Conservation (phyloP, 2,888 invertebrate genomes). For the Polydrusus pterygomalis region DNA sequence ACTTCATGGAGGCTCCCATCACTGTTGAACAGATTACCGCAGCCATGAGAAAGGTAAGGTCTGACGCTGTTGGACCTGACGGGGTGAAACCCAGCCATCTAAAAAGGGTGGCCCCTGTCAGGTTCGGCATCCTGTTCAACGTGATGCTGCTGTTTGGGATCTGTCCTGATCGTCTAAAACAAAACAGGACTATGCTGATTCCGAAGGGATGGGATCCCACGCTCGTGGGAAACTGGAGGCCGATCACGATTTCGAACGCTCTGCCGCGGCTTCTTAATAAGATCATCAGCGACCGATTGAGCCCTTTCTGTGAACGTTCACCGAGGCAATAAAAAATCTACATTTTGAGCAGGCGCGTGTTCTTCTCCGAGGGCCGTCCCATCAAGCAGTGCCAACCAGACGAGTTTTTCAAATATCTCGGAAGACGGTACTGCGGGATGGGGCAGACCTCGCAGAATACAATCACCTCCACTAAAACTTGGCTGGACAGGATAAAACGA, state of each 20-base stretch:
- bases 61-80: conserved; percentile 35
- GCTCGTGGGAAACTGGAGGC: neutral
- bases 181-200: neutral
- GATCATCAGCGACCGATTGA: too few species aligned
- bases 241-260: neutral
- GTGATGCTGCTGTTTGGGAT: neutral
- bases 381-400: neutral
- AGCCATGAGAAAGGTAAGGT: too few species aligned
- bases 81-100: conserved; percentile 30
- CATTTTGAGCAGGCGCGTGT: too few species aligned
- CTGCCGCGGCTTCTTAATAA: neutral
- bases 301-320: too few species aligned
- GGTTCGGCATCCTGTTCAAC: neutral
- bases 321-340: too few species aligned
- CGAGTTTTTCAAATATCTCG: conserved; percentile 39
- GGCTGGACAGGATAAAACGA: neutral
- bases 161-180: too few species aligned
- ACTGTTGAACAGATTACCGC: too few species aligned
- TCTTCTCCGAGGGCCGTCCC: too few species aligned
- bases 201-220: neutral
- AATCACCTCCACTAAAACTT: neutral
- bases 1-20: too few species aligned
- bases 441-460: neutral
- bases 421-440: conserved; percentile 1
- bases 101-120: neutral